Evolutionary conservation across 2,113 vertebrate species (phyloP), one percentile per base, ranked within the genome.

Genomic region (Haemorhous mexicanus): DNA sequence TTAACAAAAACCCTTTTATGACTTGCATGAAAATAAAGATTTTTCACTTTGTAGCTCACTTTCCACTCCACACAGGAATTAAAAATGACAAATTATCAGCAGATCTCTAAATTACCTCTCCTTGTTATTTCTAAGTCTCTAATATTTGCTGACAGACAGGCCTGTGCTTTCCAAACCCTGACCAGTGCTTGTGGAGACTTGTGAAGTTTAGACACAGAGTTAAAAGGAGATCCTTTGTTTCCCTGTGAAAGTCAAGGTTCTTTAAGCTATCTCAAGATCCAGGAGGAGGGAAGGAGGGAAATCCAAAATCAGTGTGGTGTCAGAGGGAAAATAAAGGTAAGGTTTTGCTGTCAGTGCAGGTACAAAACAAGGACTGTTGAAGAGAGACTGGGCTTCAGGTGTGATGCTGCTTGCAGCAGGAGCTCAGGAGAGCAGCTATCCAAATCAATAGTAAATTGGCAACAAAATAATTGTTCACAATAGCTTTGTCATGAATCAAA

Each of bases 1-100:
- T 96, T 92, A 93, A 94, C 66, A 94, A 95, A 93, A 96, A 81
- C 37, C 88, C 37, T 86, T 53, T 73, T 90, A 95, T 19, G 37
- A 75, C 85, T 92, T 53, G 56, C 69, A 92, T 61, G 56, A 93
- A 96, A 95, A 96, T 87, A 94, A 72, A 93, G 64, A 81, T 93
- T 93, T 93, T 94, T 92, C 85, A 95, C 66, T 95, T 86, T 87
- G 84, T 70, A 90, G 81, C 53, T 87, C 44, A 16, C 77, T 72
- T 89, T n/a, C 47, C 46, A 75, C 64, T 89, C 83, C 27, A 41
- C 41, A 47, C 20, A 81, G 64, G 89, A 95, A 94, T 90, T 64
- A 82, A 94, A 96, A 95, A 69, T 66, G 73, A 72, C 72, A 84
- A 86, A 91, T 93, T 76, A 86, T 92, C 66, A 90, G 61, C n/a